These are phyloP conservation scores for Ariolimax columbianus DNA, from an alignment of 2,888 invertebrate species.

Conservation along the genomic window DNA sequence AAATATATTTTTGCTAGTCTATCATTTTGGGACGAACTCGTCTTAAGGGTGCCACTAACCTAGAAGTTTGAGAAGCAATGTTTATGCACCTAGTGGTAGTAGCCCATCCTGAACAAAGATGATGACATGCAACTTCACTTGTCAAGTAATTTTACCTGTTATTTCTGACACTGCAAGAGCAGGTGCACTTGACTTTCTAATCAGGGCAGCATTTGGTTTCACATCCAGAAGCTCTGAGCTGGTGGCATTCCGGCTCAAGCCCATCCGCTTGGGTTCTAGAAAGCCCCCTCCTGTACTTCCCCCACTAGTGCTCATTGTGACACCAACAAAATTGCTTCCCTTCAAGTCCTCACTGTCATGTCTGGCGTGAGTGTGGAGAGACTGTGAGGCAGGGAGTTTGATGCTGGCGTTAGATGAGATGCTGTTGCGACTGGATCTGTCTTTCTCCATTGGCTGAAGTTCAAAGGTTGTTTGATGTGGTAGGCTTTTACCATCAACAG, in stretches of 20 bases:
- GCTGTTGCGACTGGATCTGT: conserved; percentile 38
- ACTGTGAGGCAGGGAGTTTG: conserved; percentile 10
- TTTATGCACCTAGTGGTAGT: too few species aligned
- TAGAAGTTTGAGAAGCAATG: too few species aligned
- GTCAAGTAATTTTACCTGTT: conserved; percentile 33
- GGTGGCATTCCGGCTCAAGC: conserved; percentile 55
- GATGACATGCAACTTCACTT: too few species aligned
- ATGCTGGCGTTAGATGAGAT: conserved; percentile 32
- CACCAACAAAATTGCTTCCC: not conserved
- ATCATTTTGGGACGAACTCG: too few species aligned
- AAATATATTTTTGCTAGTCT: too few species aligned
- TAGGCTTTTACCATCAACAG: conserved; percentile 45
- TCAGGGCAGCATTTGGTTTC: conserved; percentile 49
- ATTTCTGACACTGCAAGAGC: conserved; percentile 50
- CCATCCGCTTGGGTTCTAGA: conserved; percentile 56
- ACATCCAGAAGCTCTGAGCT: conserved; percentile 57
- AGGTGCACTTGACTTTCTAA: conserved; percentile 57
- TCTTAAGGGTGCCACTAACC: too few species aligned
- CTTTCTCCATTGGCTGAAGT: conserved; percentile 48
- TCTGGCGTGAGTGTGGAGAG: not conserved
- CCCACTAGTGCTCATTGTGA: conserved; percentile 56
- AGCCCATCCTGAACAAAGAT: too few species aligned
- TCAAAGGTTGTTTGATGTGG: conserved; percentile 22
- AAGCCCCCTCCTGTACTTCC: conserved; percentile 59
- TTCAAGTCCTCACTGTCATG: conserved; percentile 16